Evolutionary conservation across 2,797 vertebrate species (phyloP), one percentile per base, ranked within the genome.

Genomic region (Anolis apletophallus): DNA sequence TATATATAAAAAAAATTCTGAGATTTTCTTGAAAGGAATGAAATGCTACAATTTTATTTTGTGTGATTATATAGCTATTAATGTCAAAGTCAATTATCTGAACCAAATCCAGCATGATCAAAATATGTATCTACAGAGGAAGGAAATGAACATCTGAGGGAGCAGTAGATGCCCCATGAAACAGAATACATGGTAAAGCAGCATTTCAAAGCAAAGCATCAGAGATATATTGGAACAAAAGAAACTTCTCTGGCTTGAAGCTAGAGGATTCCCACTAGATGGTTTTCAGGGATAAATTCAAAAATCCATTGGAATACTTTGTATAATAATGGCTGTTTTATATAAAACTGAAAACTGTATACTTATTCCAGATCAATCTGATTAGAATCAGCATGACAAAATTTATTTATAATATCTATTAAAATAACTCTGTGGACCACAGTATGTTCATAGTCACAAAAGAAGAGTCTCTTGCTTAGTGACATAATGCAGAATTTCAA

Each of bases 301-400:
- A 87, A 69, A 83, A 29, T 26, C 84, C 87, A 86, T 52, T 68
- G 54, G 80, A 74, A 29, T 36, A 11, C 72, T 80, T 55, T 88
- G 71, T 72, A 29, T 82, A 32, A 64, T 69, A 54, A 85, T 77
- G 87, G 67, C 12, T 67, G 61, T 84, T 69, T 87, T 91, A 83
- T 88, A 40, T 0, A 34, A 89, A 23, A 40, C 61, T 14, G 78
- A 54, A 68, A 55, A 72, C 71, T 84, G 26, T 52, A 14, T 11
- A 29, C 64, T 89, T 85, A 90, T 19, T 19, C 54, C 40, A 87
- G 68, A 80, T 59, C 29, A 83, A 83, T 85, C 88, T 3, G 13
- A 52, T 74, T 52, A 64, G 50, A 81, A 81, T 19, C n/a, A 36
- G 54, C 34, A 40, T 34, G 23, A 29, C 34, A 75, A 67, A 84